Evolutionary conservation across 2,113 vertebrate species (phyloP), one percentile per base, ranked within the genome.

Genomic region (Polyodon spathula): DNA sequence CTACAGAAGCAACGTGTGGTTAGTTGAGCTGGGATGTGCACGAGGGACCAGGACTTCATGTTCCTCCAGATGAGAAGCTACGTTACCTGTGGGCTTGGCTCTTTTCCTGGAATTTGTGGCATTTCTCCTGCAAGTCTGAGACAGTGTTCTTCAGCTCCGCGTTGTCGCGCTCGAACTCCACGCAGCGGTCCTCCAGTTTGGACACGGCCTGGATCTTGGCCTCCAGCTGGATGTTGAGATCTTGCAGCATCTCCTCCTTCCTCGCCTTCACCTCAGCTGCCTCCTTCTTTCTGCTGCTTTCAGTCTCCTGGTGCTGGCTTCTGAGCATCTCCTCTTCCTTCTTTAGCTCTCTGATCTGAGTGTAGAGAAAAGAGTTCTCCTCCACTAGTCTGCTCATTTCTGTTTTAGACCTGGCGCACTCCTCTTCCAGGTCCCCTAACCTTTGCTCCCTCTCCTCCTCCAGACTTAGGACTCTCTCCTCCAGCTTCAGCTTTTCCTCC

Each of bases 41-140:
- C 40, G 38, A 62, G 0, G 1, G 10, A 70, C 68, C 41, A 17
- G 15, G 73, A 70, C 53, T 44, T 42, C 65, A 76, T 67, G 57
- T 37, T 58, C 37, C 52, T 27, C 51, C 14, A 62, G 14, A 40
- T 15, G 16, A 44, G 8, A 57, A 14, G 0, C 69, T 75, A 83
- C 74, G 3, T 94, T 97, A 98, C 94, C 95, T 94, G 85, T 92
- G 72, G 43, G 77, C 73, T 59, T 82, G 85, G 10, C 91, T 88
- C 8, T 78, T 86, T 6, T 78, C 75, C 58, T 83, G 84, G 73
- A 92, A 82, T 17, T 81, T 80, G 10, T 77, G 56, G 41, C 86
- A 90, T 2, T 82, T 70, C 70, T 75, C 74, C 43, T 90, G 92
- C 6, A 93, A 69, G 63, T 84, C 75, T 1, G 74, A 68, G 11